Evolutionary conservation across 1,140 invertebrate species (phyloP), one percentile per base, ranked within the genome.

Genomic region (Dinoponera quadriceps): DNA sequence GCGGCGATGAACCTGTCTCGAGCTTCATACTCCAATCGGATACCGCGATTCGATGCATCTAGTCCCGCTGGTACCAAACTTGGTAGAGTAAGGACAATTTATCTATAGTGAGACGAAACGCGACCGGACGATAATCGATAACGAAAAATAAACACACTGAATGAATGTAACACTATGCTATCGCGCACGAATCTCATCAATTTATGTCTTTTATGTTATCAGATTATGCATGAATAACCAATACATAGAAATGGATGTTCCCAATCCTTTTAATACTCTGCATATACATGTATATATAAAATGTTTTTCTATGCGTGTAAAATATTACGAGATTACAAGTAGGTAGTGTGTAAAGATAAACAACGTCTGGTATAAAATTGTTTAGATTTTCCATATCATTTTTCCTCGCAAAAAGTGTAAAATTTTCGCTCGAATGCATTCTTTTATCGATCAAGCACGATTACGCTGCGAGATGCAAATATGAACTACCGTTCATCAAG

Each of bases 401-500:
- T 65, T 54, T 66, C 38, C 38, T 44, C 9, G 44, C 54, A n/a
- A 66, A 66, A 54, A 27, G 29, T 49, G n/a, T 49, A 57, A 38
- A 54, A 22, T 66, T 11, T 65, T n/a, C 14, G 11, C 5, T 66
- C 16, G 27, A 11, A 16, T 75, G 14, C 25, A 74, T 5, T 4
- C 55, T 77, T 59, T 65, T 38, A 80, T 57, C 18, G 14, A 18
- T 16, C 18, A 27, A 69, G 16, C 55, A 71, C 29, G 14, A 22
- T 27, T n/a, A 54, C 54, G 33, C 44, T 55, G 44, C 22, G 1
- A 2, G 44, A 75, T 11, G 2, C 27, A 66, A 20, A 48, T 14
- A 3, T n/a, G 14, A 33, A 44, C 14, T 7, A 13, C 22, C n/a
- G 14, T n/a, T 44, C 9, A 69, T 57, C 51, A 69, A 44, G 14